Evolutionary conservation across 2,113 vertebrate species (phyloP), one percentile per base, ranked within the genome.

Genomic region (Gnathonemus longibarbis): DNA sequence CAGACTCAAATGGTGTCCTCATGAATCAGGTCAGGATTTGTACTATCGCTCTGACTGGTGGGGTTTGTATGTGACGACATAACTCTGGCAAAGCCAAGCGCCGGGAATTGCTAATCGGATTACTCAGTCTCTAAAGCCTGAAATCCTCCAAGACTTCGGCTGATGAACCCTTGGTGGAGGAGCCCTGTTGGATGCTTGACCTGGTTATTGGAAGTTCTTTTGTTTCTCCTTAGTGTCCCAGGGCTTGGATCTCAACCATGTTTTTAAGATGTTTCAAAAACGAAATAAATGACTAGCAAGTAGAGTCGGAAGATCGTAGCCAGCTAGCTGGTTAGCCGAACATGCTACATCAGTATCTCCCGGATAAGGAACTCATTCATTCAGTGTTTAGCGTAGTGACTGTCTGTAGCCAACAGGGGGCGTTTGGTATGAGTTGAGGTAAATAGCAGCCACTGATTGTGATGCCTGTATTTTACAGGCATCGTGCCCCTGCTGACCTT

Each of bases 11-110:
- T 96, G 94, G 90, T 99, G 98, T 90, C 94, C 95, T 42, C 94
- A 94, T 27, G 98, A 98, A 92, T 96, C 94, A 88, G 97, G 98
- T 98, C 94, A 91, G 96, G 94, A 24, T 58, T 77, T 74, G 3
- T 2, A 49, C 7, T 10, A 3, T 45, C 42, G 5, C 56, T 66
- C 9, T 70, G 21, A 5, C 17, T 45, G 21, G 39, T 49, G 17
- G 70, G 15, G 70, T 27, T 52, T 84, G 88, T 84, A 70, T 53
- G 74, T 42, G 35, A 77, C 27, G 15, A 15, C 70, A 77, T 77
- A 77, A 15, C 39, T 77, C 15, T 39, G 35, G 15, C 27, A 39
- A 77, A 17, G 15, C 5, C 31, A 77, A 77, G 21, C 6, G 10
- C 9, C 13, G 35, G 31, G 50, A 31, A 53, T n/a, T 52, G 17